phyloP scores from a whole-genome alignment of 2,113 vertebrate genomes.

The Cephalopholis sonnerati region DNA sequence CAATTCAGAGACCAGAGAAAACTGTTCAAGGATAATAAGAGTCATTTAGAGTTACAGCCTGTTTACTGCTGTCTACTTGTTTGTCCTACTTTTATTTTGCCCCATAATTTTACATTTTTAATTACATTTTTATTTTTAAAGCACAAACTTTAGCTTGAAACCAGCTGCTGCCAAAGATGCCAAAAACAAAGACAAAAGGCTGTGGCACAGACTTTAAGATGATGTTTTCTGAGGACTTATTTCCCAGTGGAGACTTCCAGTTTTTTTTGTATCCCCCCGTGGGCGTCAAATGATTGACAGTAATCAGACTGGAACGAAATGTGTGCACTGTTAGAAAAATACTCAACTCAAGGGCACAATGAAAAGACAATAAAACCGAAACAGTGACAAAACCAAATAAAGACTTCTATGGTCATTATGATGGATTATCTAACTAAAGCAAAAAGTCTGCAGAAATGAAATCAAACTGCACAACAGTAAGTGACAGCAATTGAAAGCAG shows the following conservation, averaged over 20 bases:
- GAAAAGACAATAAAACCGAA: conserved; percentile 14
- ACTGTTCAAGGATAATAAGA: not conserved
- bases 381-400: conserved; percentile 15
- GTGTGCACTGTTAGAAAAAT: conserved; percentile 31
- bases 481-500: not conserved
- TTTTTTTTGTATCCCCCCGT: conserved; percentile 11
- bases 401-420: conserved; percentile 7
- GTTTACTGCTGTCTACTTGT: not conserved
- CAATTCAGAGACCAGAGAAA: not conserved
- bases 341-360: conserved; percentile 33
- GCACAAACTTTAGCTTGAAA: not conserved
- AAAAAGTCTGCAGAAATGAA: not conserved
- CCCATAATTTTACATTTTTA: not conserved
- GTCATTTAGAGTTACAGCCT: not conserved
- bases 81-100: not conserved
- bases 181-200: not conserved
- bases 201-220: not conserved
- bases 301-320: conserved; percentile 48
- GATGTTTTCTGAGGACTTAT: conserved; percentile 4
- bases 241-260: not conserved
- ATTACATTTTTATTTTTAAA: not conserved
- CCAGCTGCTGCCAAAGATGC: not conserved
- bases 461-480: not conserved
- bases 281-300: conserved; percentile 55
- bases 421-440: conserved; percentile 17